Evolutionary conservation across 30 jellyfish, hydroid and myxozoan genomes (phyloP), one percentile per base, ranked within the genome.

Genomic region (Clytia hemisphaerica): DNA sequence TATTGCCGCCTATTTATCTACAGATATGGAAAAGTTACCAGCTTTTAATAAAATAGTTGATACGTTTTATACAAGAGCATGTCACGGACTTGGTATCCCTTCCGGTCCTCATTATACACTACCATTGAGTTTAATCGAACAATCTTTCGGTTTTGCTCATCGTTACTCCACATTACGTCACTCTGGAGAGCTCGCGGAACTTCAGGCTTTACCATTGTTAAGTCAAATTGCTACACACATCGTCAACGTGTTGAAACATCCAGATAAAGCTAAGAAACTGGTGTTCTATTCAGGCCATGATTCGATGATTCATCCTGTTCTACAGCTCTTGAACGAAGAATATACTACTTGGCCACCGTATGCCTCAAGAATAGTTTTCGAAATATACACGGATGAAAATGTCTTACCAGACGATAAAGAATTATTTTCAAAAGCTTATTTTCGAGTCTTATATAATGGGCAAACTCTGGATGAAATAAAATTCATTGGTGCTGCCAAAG

Each of bases 321-420:
- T 91, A n/a, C 35, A 51, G 22, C 14, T 46, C 25, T 74, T 91
- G 2, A 94, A 94, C 3, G 82, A 62, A 5, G 67, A 70, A 44
- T 80, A 82, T 37, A 83, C 83, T 24, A 82, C 75, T 34, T 91
- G 99, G 99, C 99, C 99, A 27, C 95, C 95, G 16, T 91, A 82
- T 67, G 99, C 99, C 28, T 91, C 99, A 0, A 76, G 99, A 42
- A 70, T 91, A 3, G 82, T 91, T 3, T 49, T 91, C 65, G 99
- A 91, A 57, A 33, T 91, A 58, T 91, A 44, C 47, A 12, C 27
- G 22, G n/a, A 25, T 25, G 51, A 50, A 10, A 5, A 9, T 30
- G 30, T n/a, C 35, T 57, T 26, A n/a, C 70, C 0, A 57, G 30
- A 58, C 55, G 58, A 4, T 3, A 2, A 5, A 18, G 44, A 5